A percentile compares a stretch with the other conserved stretches of the same genome.
Evolutionary conservation across 2,113 vertebrate species (phyloP).

Genomic region (Acrocephalus kingi): DNA sequence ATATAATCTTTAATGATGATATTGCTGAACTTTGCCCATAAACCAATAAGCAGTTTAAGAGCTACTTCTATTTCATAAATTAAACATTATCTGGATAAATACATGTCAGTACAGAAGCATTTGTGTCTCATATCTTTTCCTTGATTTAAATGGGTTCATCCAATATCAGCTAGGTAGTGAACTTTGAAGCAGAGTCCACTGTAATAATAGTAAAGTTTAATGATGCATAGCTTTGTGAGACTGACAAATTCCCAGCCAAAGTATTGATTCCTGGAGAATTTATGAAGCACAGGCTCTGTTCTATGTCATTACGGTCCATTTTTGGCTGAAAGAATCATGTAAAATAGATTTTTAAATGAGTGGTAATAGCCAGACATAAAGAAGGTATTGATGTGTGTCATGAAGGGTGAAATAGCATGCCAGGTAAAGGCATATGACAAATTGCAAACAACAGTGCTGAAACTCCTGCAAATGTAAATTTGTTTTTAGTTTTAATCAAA

Average conservation of each 20-base stretch:
- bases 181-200: constrained; percentile 79
- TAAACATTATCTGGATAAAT: constrained; percentile 54
- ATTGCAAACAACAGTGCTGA: constrained; percentile 72
- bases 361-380: constrained; percentile 86
- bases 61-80: constrained; percentile 69
- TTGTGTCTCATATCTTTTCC: constrained; percentile 56
- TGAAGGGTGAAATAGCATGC: constrained; percentile 83
- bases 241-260: constrained; percentile 86
- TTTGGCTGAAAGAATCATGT: constrained; percentile 84
- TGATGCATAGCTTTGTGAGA: constrained; percentile 81
- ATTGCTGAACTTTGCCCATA: constrained; percentile 38
- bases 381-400: constrained; percentile 83
- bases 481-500: constrained; percentile 74
- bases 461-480: constrained; percentile 76
- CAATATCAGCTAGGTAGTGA: constrained; percentile 72
- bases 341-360: constrained; percentile 90
- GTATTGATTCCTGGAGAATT: constrained; percentile 84
- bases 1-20: constrained; percentile 36
- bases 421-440: constrained; percentile 79
- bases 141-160: constrained; percentile 67
- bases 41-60: constrained; percentile 55
- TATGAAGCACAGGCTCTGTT: constrained; percentile 80
- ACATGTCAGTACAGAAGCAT: constrained; percentile 38
- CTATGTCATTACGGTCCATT: constrained; percentile 81
- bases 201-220: constrained; percentile 86